A percentile compares a stretch with the other conserved stretches of the same genome.
Conservation (phyloP, 2,797 vertebrate genomes). For the Eremophila alpestris region DNA sequence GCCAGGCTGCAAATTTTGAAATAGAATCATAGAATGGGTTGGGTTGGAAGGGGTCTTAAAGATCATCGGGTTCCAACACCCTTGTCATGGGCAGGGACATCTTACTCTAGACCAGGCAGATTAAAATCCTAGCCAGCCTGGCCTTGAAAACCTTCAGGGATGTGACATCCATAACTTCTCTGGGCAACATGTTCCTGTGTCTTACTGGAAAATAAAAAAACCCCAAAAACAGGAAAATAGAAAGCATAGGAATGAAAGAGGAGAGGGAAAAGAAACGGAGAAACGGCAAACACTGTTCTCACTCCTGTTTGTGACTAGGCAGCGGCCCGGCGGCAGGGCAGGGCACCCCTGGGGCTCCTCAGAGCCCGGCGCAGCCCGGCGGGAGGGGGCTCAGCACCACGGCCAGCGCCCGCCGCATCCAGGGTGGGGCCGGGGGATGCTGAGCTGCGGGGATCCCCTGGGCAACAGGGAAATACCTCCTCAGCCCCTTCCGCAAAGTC, state of each 20-base stretch:
- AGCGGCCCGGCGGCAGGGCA: fast-evolving
- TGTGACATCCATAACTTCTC: background rate
- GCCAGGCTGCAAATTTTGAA: background rate
- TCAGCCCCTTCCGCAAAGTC: background rate
- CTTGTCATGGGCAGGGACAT: background rate
- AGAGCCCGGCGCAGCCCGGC: fast-evolving
- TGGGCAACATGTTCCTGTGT: fast-evolving
- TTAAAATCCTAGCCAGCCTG: background rate
- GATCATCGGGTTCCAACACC: background rate
- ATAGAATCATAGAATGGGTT: background rate
- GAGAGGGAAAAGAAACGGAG: background rate
- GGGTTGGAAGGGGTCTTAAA: background rate
- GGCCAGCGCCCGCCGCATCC: background rate
- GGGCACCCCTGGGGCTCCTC: fast-evolving
- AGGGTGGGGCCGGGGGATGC: fast-evolving
- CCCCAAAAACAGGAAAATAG: background rate
- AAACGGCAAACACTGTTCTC: background rate
- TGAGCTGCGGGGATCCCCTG: fast-evolving
- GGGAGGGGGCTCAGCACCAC: background rate
- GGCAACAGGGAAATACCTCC: fast-evolving
- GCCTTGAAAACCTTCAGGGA: background rate
- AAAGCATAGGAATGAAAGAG: background rate
- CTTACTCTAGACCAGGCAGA: background rate
- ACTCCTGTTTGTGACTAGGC: fast-evolving
- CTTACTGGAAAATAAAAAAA: background rate